Percentiles rank a stretch among this genome's conserved stretches.
Conservation (phyloP, 2,797 vertebrate genomes). For the Coccyzus lansbergi region DNA sequence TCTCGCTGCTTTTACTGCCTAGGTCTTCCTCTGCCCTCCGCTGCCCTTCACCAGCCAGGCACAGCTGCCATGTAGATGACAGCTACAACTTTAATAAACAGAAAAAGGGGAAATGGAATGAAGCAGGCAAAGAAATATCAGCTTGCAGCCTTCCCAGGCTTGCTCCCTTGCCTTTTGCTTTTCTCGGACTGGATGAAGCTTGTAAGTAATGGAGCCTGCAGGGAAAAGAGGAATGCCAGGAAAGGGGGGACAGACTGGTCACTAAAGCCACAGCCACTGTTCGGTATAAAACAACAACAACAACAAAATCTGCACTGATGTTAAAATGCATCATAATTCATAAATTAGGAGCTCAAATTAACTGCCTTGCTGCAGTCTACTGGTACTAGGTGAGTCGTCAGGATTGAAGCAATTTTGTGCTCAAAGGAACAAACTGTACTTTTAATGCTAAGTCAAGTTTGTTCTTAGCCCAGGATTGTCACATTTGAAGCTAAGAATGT, state of each 20-base stretch:
- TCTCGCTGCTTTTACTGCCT: background rate
- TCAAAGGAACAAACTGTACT: background rate
- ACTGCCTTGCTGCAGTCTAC: background rate
- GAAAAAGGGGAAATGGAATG: background rate
- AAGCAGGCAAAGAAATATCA: slow-evolving; percentile 16
- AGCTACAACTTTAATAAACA: slow-evolving; percentile 33
- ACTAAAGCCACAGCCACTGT: background rate
- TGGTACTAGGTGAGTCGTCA: background rate
- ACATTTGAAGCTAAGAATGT: background rate
- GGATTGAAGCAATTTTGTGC: background rate
- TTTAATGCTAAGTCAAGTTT: background rate
- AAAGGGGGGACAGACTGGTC: background rate
- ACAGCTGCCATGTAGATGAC: slow-evolving; percentile 15
- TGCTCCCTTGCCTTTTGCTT: slow-evolving; percentile 23
- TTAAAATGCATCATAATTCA: background rate
- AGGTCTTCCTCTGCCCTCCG: background rate
- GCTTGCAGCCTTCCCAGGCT: background rate
- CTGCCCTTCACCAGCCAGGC: background rate
- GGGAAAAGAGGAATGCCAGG: background rate
- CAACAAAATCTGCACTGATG: background rate
- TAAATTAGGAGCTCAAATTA: background rate
- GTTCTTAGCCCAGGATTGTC: background rate
- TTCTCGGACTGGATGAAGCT: background rate
- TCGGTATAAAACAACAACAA: background rate
- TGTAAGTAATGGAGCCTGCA: background rate